Percentiles rank a stretch among this genome's conserved stretches.
These are phyloP conservation scores for Amiota minor DNA, from an alignment of 2,888 invertebrate species.

Conservation along the genomic window DNA sequence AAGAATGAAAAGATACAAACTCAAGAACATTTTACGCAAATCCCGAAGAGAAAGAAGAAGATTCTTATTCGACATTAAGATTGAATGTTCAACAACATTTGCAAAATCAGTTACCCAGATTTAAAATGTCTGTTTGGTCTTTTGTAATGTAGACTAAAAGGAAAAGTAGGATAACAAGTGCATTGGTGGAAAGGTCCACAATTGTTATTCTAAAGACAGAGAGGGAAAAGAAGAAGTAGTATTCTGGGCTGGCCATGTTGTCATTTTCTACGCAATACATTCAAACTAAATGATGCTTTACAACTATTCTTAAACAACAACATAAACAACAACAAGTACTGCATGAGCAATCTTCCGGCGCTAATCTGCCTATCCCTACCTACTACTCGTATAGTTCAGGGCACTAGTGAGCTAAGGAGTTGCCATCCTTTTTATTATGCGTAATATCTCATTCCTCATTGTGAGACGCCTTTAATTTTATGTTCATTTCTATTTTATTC, in stretches of 20 bases:
- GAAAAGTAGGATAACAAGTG: constrained; percentile 35
- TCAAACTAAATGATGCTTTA: constrained; percentile 67
- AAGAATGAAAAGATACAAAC: too few relatives aligned
- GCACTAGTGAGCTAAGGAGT: neutral
- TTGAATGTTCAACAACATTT: constrained; percentile 65
- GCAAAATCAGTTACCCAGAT: constrained; percentile 67
- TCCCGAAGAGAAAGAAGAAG: too few relatives aligned
- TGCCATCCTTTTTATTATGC: constrained; percentile 29
- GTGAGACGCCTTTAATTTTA: constrained; percentile 69
- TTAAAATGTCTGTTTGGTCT: constrained; percentile 59
- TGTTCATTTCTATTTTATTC: constrained; percentile 63
- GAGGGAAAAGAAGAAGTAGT: constrained; percentile 32
- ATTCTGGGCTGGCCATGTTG: constrained; percentile 66
- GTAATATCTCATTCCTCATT: constrained; percentile 59
- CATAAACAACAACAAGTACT: too few relatives aligned
- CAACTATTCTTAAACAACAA: constrained; percentile 13
- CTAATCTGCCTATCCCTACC: constrained; percentile 30
- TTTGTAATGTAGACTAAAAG: constrained; percentile 42
- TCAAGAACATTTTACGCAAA: too few relatives aligned
- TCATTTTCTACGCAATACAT: constrained; percentile 72
- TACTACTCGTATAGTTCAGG: constrained; percentile 18
- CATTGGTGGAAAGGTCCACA: constrained; percentile 21
- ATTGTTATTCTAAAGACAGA: neutral
- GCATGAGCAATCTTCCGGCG: neutral
- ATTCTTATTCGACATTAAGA: too few relatives aligned